A percentile compares a stretch with the other conserved stretches of the same genome.
Evolutionary conservation across 1,140 invertebrate genomes (phyloP).

Genomic region (Heliothis subflexa): DNA sequence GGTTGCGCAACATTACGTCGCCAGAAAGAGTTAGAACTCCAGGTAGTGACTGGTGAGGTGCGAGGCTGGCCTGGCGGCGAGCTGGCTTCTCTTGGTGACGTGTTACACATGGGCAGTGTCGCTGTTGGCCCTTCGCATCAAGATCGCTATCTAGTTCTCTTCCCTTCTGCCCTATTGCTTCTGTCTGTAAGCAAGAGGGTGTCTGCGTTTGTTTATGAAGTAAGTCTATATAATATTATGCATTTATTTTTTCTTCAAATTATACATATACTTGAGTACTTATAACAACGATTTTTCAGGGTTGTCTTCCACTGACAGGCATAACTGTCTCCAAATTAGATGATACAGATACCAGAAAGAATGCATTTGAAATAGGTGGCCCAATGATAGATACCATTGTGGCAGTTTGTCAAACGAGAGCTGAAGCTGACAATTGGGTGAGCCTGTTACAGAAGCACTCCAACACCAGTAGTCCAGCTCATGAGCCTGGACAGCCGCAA

Average conservation of each 20-base stretch:
- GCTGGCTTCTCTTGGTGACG: slow-evolving; percentile 90
- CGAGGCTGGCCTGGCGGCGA: slow-evolving; percentile 98
- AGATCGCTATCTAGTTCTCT: slow-evolving; percentile 97
- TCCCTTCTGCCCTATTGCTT: slow-evolving; percentile 95
- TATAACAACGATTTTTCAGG: slow-evolving; percentile 86
- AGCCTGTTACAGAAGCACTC: slow-evolving; percentile 91
- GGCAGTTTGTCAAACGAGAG: slow-evolving; percentile 93
- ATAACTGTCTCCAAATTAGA: slow-evolving; percentile 92
- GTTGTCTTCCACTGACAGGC: slow-evolving; percentile 95
- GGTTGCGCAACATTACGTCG: slow-evolving; percentile 93
- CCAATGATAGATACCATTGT: slow-evolving; percentile 96
- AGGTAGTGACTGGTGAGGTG: slow-evolving; percentile 97
- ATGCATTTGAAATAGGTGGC: slow-evolving; percentile 97
- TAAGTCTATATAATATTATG: slow-evolving; percentile 75
- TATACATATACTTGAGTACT: too few relatives aligned
- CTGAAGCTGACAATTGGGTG: slow-evolving; percentile 95
- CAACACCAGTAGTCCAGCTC: slow-evolving; percentile 76
- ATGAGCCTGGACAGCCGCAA: slow-evolving; percentile 79
- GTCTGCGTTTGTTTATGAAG: slow-evolving; percentile 98
- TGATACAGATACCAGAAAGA: slow-evolving; percentile 92
- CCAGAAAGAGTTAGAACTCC: slow-evolving; percentile 98
- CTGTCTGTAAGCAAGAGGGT: slow-evolving; percentile 95
- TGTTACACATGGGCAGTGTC: slow-evolving; percentile 95
- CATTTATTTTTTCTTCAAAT: not conserved
- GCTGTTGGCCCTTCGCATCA: slow-evolving; percentile 92